Conservation (phyloP, 2,113 vertebrate genomes). For the Campylomormyrus numenius region DNA sequence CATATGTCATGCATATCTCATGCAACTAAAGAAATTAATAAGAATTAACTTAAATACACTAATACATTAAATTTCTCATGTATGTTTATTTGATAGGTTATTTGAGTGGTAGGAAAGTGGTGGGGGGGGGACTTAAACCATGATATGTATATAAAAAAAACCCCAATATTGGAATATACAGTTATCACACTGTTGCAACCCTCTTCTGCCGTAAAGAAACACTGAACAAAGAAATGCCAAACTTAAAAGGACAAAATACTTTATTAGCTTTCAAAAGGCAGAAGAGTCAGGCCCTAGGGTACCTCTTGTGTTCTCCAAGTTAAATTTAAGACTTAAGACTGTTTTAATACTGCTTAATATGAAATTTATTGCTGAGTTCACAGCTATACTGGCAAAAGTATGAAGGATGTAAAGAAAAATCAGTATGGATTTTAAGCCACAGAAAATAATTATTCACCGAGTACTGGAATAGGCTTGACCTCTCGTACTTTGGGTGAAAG, state of each 20-base stretch:
- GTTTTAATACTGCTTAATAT: neutral
- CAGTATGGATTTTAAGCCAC: too few relatives aligned
- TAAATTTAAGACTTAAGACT: too few relatives aligned
- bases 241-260: neutral
- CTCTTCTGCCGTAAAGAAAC: neutral
- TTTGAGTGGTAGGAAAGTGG: neutral
- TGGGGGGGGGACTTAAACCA: neutral
- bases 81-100: neutral
- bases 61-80: neutral
- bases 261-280: neutral
- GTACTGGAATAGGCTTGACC: too few relatives aligned
- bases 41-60: neutral
- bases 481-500: too few relatives aligned
- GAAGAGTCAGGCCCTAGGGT: neutral
- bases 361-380: too few relatives aligned
- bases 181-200: too few relatives aligned
- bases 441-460: too few relatives aligned
- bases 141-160: neutral
- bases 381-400: too few relatives aligned
- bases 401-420: too few relatives aligned
- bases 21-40: neutral
- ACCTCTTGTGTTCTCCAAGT: too few relatives aligned
- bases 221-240: neutral
- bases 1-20: neutral
- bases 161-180: too few relatives aligned